These are phyloP conservation scores for Enteromius fasciolatus DNA, from an alignment of 2,797 vertebrate species.

Conservation along the genomic window DNA sequence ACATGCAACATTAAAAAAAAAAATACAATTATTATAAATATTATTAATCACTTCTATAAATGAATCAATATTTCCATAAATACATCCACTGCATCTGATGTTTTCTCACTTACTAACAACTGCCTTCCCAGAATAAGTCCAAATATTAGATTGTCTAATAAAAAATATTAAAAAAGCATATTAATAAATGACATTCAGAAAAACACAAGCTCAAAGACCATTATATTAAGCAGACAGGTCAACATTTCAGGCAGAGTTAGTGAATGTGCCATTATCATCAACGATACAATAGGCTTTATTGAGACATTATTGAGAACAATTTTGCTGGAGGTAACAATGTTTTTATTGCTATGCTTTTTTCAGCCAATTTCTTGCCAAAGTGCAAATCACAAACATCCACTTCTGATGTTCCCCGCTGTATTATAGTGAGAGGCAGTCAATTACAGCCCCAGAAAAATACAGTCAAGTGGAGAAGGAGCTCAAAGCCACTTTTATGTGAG, in stretches of 20 bases:
- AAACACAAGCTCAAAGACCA: not conserved
- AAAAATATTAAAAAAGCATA: not conserved
- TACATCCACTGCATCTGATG: not conserved
- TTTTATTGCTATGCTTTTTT: not conserved
- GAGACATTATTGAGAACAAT: not conserved
- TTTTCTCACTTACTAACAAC: no score
- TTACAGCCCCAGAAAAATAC: not conserved
- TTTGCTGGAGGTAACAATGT: not conserved
- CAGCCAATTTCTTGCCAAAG: not conserved
- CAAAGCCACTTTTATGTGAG: not conserved
- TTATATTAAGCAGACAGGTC: not conserved
- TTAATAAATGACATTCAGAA: not conserved
- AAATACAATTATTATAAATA: no score
- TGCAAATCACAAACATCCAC: constrained; percentile 1
- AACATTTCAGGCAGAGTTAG: not conserved
- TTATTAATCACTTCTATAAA: no score
- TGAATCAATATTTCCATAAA: no score
- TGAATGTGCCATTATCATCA: not conserved
- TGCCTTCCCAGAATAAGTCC: no score
- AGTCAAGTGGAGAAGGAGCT: not conserved
- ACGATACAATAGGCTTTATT: not conserved
- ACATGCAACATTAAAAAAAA: no score
- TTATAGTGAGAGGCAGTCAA: not conserved
- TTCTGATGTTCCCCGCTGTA: not conserved
- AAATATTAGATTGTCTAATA: not conserved